phyloP scores from a whole-genome alignment of 2,797 vertebrate genomes.

The Premnoplex brunnescens region DNA sequence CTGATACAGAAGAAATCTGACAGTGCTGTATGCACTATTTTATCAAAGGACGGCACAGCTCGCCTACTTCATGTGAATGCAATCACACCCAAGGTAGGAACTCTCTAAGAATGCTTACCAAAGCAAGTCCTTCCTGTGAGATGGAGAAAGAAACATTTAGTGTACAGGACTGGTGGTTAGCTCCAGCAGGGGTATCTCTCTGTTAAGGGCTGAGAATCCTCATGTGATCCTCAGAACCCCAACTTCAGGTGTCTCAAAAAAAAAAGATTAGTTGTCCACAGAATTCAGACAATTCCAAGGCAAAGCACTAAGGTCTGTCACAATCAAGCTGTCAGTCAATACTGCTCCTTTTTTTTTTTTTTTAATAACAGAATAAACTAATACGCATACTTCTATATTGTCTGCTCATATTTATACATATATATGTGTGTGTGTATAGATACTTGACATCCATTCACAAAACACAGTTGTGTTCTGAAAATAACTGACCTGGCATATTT shows the following conservation, averaged over 20 bases:
- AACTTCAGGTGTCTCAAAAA: background rate
- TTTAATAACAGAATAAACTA: background rate
- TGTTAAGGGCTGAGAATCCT: background rate
- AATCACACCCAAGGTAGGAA: background rate
- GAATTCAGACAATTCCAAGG: background rate
- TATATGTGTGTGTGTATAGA: fast-evolving
- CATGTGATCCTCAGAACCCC: background rate
- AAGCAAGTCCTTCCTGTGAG: background rate
- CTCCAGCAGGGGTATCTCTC: background rate
- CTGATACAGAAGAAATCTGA: background rate
- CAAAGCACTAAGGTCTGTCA: background rate
- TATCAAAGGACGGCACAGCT: background rate
- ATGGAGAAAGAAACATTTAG: background rate
- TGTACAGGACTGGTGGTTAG: background rate
- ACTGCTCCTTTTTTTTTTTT: background rate
- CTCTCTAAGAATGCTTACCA: background rate
- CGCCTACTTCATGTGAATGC: background rate
- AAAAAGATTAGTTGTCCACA: background rate
- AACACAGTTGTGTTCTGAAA: background rate
- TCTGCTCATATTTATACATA: background rate
- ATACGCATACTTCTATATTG: background rate
- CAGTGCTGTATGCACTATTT: background rate
- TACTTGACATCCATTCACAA: background rate
- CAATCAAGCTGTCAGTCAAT: background rate
- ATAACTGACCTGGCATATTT: background rate